Conservation (phyloP, 2,113 vertebrate species). For the Alethe castanea region DNA sequence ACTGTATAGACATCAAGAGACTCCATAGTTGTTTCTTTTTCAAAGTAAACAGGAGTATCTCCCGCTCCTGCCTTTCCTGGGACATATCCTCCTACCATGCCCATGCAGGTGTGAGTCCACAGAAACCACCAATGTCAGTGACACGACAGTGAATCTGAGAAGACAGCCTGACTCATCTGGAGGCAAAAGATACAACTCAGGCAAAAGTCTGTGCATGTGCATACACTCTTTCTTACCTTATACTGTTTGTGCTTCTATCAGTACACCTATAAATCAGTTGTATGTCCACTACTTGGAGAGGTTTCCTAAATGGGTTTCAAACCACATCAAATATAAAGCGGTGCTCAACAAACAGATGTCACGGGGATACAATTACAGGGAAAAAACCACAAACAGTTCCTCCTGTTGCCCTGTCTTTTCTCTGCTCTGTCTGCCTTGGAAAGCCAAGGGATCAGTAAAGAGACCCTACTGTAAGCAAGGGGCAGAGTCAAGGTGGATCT, state of each 20-base stretch:
- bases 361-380: neutral
- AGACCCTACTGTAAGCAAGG: neutral
- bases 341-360: neutral
- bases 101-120: neutral
- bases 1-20: neutral
- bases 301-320: neutral
- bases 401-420: neutral
- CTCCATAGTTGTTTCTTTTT: neutral
- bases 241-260: neutral
- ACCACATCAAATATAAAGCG: rapidly evolving
- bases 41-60: neutral
- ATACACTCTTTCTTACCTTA: neutral
- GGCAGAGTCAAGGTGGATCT: neutral
- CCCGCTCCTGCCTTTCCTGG: neutral
- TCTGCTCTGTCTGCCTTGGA: neutral
- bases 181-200: neutral
- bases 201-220: neutral
- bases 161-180: neutral
- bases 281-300: neutral
- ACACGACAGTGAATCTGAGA: neutral
- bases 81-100: neutral
- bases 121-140: neutral
- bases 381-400: neutral
- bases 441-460: neutral
- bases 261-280: neutral